Evolutionary conservation across 2,888 invertebrate species (phyloP), one percentile per base, ranked within the genome.

Genomic region (Epinotia bilunana): DNA sequence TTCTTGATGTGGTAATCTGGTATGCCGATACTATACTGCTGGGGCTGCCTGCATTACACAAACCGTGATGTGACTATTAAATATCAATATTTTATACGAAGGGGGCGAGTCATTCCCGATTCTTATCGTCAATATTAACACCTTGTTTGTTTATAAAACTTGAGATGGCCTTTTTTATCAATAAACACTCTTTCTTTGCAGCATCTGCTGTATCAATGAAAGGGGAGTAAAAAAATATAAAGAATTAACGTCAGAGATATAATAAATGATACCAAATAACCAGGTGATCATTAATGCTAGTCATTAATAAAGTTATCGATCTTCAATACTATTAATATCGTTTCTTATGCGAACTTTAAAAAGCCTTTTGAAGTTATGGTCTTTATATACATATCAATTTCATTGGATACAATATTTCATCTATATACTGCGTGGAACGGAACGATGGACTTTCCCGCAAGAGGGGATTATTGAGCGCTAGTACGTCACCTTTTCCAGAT

Each of bases 81-180:
- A 90, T 89, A 91, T 92, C 91, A 91, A 93, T 94, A 93, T 92
- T 91, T 93, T 91, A 92, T 89, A 88, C 86, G 83, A 82, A 85
- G n/a, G 88, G 86, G 89, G 74, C 81, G 85, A 88, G 86, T 83
- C 88, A 87, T 87, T 89, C 85, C 82, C 76, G 92, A 93, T 93
- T 78, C 82, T 85, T 91, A 93, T 93, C 94, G 81, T 78, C 78
- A 79, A 83, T 87, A 90, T 92, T 91, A 93, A 93, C 94, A 92
- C 93, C 92, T 93, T 92, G 93, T 93, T 91, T 91, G 87, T 91
- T 90, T 91, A 88, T 85, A 87, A 81, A 85, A 79, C 81, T 84
- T 83, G 80, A 83, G 83, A 84, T 81, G 62, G 71, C 70, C 53
- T 86, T 87, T 88, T 86, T 86, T 84, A 84, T 83, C 80, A 82